Percentiles rank a stretch among this genome's conserved stretches.
Conservation (phyloP, 1,140 invertebrate species). For the Sesamia nonagrioides region DNA sequence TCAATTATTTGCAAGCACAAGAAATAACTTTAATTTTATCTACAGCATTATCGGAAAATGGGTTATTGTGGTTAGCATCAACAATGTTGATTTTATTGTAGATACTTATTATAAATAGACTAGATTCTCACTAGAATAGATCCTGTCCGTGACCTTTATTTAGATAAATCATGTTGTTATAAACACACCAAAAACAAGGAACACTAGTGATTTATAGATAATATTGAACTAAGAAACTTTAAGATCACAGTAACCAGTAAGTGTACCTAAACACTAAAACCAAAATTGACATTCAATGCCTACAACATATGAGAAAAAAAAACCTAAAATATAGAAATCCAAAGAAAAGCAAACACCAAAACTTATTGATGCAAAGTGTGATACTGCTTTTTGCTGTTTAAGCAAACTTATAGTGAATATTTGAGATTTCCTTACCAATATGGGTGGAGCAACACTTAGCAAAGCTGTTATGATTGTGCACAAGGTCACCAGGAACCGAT, state of each 20-base stretch:
- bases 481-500: slow-evolving; percentile 41
- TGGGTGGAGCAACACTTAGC: slow-evolving; percentile 23
- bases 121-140: background rate
- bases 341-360: background rate
- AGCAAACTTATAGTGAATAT: background rate
- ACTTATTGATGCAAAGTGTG: background rate
- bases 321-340: background rate
- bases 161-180: background rate
- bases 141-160: background rate
- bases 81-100: background rate
- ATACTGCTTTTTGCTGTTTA: slow-evolving; percentile 1
- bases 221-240: background rate
- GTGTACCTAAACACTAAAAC: background rate
- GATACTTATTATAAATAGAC: background rate
- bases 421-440: slow-evolving; percentile 13
- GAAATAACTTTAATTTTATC: background rate
- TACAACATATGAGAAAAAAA: too few relatives aligned
- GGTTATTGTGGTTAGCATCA: background rate
- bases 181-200: background rate
- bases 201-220: background rate
- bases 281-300: background rate
- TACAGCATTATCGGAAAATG: background rate
- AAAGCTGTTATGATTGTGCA: slow-evolving; percentile 4
- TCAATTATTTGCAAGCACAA: slow-evolving; percentile 7
- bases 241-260: background rate